A percentile compares a stretch with the other conserved stretches of the same genome.
phyloP scores from a whole-genome alignment of 1,140 invertebrate species.

The Chymomyza costata region DNA sequence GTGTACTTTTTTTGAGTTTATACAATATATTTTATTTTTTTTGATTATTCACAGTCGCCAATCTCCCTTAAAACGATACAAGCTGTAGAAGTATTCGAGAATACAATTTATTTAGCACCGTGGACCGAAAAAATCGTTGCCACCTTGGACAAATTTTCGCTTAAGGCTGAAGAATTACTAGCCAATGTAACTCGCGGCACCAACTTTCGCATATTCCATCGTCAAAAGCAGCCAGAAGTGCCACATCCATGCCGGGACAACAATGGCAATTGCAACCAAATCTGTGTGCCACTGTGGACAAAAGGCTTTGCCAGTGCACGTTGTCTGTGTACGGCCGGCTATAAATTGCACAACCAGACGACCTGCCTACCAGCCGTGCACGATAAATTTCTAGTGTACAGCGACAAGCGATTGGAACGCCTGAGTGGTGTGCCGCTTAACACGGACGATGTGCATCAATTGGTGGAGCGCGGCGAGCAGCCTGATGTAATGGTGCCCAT shows the following conservation, averaged over 20 bases:
- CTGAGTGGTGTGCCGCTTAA: conserved; percentile 79
- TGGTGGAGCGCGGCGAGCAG: conserved; percentile 42
- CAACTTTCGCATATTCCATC: conserved; percentile 83
- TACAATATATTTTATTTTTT: conserved; percentile 19
- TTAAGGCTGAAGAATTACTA: conserved; percentile 59
- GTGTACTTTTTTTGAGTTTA: not conserved
- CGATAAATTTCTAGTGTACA: conserved; percentile 80
- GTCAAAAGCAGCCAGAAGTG: conserved; percentile 83
- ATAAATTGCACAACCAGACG: conserved; percentile 77
- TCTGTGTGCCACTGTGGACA: conserved; percentile 81
- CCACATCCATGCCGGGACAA: conserved; percentile 84
- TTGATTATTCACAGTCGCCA: conserved; percentile 77
- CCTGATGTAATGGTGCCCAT: conserved; percentile 82
- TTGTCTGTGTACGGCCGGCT: conserved; percentile 84
- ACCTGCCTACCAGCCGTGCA: conserved; percentile 78
- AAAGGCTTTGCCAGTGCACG: conserved; percentile 77
- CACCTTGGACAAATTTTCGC: conserved; percentile 78
- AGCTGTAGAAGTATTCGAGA: conserved; percentile 83
- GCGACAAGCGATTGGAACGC: conserved; percentile 79
- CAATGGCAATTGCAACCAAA: conserved; percentile 85
- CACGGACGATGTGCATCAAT: conserved; percentile 44
- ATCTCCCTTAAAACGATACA: conserved; percentile 77
- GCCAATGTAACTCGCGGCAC: conserved; percentile 76
- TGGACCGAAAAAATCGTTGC: conserved; percentile 81
- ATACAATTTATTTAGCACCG: conserved; percentile 81